Conservation (phyloP, 2,113 vertebrate species). For the Callionymus lyra region DNA sequence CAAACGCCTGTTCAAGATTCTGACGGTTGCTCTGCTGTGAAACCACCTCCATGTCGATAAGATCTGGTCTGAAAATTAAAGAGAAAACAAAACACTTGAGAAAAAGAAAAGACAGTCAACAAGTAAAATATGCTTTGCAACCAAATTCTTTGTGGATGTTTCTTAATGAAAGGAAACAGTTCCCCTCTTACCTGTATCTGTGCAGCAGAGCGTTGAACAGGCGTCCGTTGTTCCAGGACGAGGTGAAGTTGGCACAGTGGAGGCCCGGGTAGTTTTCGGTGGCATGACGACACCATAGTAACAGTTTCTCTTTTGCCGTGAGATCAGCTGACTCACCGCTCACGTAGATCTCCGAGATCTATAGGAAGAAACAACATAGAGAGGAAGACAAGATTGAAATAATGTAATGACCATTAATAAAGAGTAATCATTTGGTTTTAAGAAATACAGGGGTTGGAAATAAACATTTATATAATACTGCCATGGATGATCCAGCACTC, state of each 20-base stretch:
- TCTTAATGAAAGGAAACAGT: not conserved
- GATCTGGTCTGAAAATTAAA: conserved; percentile 76
- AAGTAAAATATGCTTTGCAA: not conserved
- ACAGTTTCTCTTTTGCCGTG: conserved; percentile 96
- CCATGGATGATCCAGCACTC: conserved; percentile 1
- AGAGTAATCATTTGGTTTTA: not conserved
- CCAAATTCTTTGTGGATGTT: not conserved
- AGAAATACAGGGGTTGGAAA: too few species aligned
- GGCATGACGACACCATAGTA: conserved; percentile 92
- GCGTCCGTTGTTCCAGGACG: conserved; percentile 90
- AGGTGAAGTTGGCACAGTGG: conserved; percentile 94
- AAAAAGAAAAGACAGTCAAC: not conserved
- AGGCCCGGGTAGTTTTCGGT: conserved; percentile 84
- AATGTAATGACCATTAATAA: too few species aligned
- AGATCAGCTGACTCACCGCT: conserved; percentile 91
- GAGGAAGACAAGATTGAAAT: conserved; percentile 3
- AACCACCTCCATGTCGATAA: conserved; percentile 93
- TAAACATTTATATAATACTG: too few species aligned
- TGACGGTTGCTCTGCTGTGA: conserved; percentile 85
- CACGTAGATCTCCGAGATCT: conserved; percentile 99
- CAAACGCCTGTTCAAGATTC: conserved; percentile 95
- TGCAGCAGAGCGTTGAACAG: conserved; percentile 99
- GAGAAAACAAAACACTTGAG: not conserved
- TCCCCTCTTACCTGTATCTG: conserved; percentile 82
- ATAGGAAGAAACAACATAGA: too few species aligned